Conservation (phyloP, 2,113 vertebrate genomes). For the Rattus norvegicus region DNA sequence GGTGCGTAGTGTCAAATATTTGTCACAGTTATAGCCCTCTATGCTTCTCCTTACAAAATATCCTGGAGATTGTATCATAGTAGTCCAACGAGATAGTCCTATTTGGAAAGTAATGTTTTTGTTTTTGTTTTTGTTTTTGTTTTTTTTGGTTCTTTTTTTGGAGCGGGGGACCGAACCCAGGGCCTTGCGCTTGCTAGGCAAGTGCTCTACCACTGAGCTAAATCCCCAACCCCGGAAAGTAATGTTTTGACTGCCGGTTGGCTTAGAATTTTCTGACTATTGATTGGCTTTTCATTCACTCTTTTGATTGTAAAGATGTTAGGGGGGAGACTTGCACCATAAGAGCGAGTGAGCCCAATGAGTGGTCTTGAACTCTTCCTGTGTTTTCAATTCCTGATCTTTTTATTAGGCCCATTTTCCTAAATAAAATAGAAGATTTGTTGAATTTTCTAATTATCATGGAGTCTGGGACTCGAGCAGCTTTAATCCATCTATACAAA, state of each 20-base stretch:
- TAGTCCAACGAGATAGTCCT: background rate
- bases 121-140: background rate
- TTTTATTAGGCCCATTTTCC: background rate
- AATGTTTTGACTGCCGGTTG: too few species aligned
- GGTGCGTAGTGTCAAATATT: background rate
- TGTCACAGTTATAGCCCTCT: background rate
- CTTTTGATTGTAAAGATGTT: background rate
- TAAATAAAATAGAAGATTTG: background rate
- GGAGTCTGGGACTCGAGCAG: background rate
- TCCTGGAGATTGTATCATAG: background rate
- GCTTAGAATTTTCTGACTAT: too few species aligned
- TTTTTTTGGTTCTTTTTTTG: too few species aligned
- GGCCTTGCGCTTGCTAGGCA: too few species aligned
- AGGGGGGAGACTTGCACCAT: background rate
- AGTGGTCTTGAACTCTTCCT: background rate
- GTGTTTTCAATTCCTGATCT: background rate
- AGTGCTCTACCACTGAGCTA: too few species aligned
- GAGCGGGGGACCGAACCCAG: too few species aligned
- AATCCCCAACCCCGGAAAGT: too few species aligned
- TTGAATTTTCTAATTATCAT: background rate
- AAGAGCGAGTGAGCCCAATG: background rate
- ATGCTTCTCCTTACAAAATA: background rate
- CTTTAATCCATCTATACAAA: background rate
- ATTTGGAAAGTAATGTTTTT: conserved; percentile 15
- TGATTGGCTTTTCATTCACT: background rate